Percentiles rank a stretch among this genome's conserved stretches.
Evolutionary conservation across 2,888 invertebrate genomes (phyloP).

Genomic region (Nymphalis c-album): DNA sequence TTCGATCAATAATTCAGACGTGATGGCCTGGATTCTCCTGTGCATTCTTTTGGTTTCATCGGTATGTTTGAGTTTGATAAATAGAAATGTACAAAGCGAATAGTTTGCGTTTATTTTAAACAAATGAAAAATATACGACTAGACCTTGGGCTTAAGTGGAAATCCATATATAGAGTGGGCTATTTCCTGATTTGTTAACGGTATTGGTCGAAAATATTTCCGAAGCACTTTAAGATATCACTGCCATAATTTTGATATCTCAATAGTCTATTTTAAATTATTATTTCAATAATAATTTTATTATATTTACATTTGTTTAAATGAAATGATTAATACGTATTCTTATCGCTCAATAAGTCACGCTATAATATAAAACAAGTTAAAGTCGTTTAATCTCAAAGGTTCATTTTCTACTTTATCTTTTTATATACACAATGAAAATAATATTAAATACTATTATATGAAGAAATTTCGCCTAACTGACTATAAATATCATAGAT

Average conservation of each 20-base stretch:
- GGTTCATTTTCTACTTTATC: background rate
- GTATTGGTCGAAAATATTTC: constrained; percentile 1
- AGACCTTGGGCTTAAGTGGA: constrained; percentile 19
- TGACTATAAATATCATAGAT: no score
- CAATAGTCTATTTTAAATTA: background rate
- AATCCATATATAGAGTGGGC: constrained; percentile 15
- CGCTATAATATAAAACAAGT: background rate
- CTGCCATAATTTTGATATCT: background rate
- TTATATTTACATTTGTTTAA: background rate
- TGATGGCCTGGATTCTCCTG: constrained; percentile 58
- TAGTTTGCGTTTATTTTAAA: background rate
- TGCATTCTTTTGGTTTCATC: constrained; percentile 55
- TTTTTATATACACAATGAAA: background rate
- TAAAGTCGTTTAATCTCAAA: background rate
- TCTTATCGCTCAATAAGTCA: constrained; percentile 1
- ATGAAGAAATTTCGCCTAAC: no score
- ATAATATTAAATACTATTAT: no score
- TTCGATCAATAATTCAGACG: constrained; percentile 25
- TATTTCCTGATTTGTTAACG: constrained; percentile 11
- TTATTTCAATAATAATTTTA: background rate
- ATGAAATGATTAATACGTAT: background rate
- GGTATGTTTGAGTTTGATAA: constrained; percentile 44
- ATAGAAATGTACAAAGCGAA: background rate
- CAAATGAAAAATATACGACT: background rate
- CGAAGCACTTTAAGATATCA: background rate